phyloP scores from a whole-genome alignment of 2,113 vertebrate species.

The Cavia porcellus region DNA sequence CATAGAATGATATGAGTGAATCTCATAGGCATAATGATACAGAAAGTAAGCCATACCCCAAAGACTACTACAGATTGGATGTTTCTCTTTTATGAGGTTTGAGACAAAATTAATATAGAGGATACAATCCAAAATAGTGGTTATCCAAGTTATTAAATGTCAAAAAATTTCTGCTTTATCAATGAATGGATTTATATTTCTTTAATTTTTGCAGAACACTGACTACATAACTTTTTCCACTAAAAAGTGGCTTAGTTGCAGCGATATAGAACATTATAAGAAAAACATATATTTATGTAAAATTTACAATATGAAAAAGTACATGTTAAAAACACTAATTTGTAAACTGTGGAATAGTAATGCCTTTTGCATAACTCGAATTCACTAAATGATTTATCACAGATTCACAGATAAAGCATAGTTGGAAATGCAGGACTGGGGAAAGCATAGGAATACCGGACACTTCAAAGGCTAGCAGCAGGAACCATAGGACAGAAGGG shows the following conservation, averaged over 20 bases:
- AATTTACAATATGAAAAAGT: not conserved
- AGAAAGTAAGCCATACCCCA: not conserved
- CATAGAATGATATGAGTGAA: not conserved
- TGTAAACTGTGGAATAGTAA: not conserved
- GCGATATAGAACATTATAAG: not conserved
- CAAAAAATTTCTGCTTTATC: not conserved
- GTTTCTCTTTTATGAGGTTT: not conserved
- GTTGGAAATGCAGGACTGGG: not conserved
- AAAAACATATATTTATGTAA: not conserved
- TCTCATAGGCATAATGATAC: not conserved
- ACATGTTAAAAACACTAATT: not conserved
- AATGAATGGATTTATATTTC: not conserved
- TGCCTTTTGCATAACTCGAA: not conserved
- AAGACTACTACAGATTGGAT: not conserved
- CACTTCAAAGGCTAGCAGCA: not conserved
- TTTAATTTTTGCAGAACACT: not conserved
- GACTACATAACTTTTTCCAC: not conserved
- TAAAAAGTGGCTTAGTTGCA: not conserved
- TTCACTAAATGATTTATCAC: not conserved
- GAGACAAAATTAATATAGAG: slow-evolving; percentile 3
- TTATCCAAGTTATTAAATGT: not conserved
- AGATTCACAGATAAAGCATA: not conserved
- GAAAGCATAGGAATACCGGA: not conserved
- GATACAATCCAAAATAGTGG: not conserved
- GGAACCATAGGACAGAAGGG: not conserved